Percentiles rank a stretch among this genome's conserved stretches.
phyloP scores from a whole-genome alignment of 2,113 vertebrate genomes.

The Triplophysa siluroides region DNA sequence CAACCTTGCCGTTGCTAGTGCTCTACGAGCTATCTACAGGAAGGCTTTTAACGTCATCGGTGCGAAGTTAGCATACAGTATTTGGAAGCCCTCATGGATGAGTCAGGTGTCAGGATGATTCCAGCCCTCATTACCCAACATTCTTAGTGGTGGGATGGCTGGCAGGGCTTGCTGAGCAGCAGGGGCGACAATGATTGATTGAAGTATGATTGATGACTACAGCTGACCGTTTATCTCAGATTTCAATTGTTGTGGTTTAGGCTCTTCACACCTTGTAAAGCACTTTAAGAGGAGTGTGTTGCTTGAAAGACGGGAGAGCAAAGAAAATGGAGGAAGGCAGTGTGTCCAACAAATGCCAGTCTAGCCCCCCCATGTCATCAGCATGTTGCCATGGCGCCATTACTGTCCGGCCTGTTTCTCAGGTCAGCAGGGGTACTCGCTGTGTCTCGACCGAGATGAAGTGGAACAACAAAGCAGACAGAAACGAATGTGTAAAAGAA shows the following conservation, averaged over 20 bases:
- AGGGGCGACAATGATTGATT: constrained; percentile 72
- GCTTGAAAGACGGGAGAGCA: neutral
- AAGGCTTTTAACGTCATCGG: neutral
- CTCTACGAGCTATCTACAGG: too few species aligned
- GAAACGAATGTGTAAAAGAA: neutral
- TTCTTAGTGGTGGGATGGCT: constrained; percentile 55
- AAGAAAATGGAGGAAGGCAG: constrained; percentile 44
- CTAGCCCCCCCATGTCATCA: constrained; percentile 17
- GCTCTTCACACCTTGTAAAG: constrained; percentile 79
- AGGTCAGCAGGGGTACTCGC: constrained; percentile 14
- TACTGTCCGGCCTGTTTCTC: neutral
- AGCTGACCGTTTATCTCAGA: constrained; percentile 72
- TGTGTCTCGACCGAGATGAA: neutral
- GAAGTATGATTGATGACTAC: constrained; percentile 73
- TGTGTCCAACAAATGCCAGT: constrained; percentile 67
- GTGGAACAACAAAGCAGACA: constrained; percentile 22
- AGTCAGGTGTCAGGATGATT: constrained; percentile 60
- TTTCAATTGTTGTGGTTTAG: constrained; percentile 74
- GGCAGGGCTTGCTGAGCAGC: neutral
- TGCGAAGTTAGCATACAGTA: neutral
- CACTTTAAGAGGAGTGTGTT: constrained; percentile 61
- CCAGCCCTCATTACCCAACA: constrained; percentile 71
- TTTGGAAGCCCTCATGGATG: constrained; percentile 32
- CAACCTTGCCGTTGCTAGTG: too few species aligned
- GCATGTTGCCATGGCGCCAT: constrained; percentile 16